Conservation (phyloP, 2,797 vertebrate species). For the Coccyzus lansbergi region DNA sequence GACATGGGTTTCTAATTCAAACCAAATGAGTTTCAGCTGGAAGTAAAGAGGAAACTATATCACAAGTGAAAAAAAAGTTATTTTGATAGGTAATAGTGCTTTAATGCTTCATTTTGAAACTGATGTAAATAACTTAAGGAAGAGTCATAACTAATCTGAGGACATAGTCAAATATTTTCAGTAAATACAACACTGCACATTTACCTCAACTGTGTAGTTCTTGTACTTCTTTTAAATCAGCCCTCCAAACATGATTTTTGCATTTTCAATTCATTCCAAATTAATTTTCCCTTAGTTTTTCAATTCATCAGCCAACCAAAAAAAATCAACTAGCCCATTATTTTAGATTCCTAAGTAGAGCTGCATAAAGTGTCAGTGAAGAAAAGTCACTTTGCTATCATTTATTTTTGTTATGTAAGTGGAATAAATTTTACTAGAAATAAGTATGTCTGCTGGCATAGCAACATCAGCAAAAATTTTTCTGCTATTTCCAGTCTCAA, state of each 20-base stretch:
- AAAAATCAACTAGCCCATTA: neutral
- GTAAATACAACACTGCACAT: accelerated
- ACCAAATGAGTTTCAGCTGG: constrained; percentile 33
- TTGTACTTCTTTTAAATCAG: neutral
- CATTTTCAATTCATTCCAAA: neutral
- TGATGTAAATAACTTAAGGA: neutral
- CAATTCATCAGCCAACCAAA: neutral
- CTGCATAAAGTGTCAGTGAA: neutral
- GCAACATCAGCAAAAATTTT: neutral
- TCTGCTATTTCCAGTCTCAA: neutral
- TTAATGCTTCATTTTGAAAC: neutral
- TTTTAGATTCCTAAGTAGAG: neutral
- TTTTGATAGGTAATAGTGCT: neutral
- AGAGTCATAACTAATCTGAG: neutral
- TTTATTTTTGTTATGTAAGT: neutral
- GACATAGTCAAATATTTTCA: neutral
- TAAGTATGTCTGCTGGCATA: neutral
- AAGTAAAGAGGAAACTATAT: neutral
- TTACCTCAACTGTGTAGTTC: accelerated
- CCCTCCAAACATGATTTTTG: neutral
- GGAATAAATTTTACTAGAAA: neutral
- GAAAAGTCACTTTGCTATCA: neutral
- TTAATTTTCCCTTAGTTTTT: neutral
- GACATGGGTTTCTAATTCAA: constrained; percentile 24
- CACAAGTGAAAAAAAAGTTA: neutral